Conservation (phyloP, 2,888 invertebrate species). For the Monochamus alternatus region DNA sequence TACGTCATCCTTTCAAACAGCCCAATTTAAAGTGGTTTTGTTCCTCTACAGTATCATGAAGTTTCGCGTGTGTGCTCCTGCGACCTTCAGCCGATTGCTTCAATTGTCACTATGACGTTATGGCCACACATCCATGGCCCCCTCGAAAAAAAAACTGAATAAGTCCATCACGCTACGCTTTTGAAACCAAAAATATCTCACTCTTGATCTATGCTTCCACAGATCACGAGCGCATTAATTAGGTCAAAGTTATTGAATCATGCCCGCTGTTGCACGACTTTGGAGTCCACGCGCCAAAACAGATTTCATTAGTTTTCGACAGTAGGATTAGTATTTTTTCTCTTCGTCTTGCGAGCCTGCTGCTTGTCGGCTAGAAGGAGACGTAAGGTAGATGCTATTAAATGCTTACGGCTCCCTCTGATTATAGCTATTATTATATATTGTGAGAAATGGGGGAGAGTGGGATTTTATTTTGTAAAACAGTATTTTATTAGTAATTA, state of each 20-base stretch:
- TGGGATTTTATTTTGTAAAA: neutral
- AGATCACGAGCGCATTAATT: constrained; percentile 39
- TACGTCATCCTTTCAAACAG: too few relatives aligned
- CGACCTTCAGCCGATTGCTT: neutral
- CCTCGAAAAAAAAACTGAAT: constrained; percentile 16
- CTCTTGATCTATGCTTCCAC: constrained; percentile 38
- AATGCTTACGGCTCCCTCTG: constrained; percentile 26
- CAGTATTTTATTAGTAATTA: too few relatives aligned
- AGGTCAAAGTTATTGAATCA: constrained; percentile 50
- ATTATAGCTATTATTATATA: constrained; percentile 19
- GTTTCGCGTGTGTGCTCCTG: neutral
- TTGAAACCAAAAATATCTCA: constrained; percentile 38
- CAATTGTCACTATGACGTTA: neutral
- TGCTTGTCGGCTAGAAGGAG: neutral
- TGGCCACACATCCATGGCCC: neutral
- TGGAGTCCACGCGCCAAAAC: constrained; percentile 55
- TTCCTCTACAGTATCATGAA: too few relatives aligned
- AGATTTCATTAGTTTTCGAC: constrained; percentile 34
- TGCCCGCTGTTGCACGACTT: constrained; percentile 53
- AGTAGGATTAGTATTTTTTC: constrained; percentile 23
- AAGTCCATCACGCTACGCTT: constrained; percentile 39
- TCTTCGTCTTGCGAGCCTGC: constrained; percentile 5
- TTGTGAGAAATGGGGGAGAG: constrained; percentile 3
- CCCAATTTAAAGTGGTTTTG: too few relatives aligned
- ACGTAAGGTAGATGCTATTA: constrained; percentile 25